Base-by-base conservation (phyloP, 2,797 vertebrate genomes). In the Ammospiza maritima region DNA sequence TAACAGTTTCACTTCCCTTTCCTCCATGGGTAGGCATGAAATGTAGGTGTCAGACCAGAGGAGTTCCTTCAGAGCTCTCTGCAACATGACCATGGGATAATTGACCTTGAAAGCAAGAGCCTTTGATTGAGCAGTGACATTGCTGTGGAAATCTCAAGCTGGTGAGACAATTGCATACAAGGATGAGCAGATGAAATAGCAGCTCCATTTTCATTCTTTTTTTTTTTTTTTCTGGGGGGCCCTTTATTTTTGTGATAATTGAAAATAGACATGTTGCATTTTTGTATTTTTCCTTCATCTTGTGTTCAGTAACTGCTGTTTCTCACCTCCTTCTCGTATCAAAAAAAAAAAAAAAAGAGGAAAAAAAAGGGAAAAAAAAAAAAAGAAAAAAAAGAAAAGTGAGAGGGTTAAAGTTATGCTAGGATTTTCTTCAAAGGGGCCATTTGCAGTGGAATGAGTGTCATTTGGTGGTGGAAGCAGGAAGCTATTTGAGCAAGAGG, bases 381-480 rank as follows among this genome's bases (percentile, higher is more conserved):
- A 20, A 19, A 4, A 3, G 13, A 21, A 11, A 19, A 17, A 32
- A 14, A 20, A 19, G 3, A 25, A 3, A 19, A 13, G 16, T 16
- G 17, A 38, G 15, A 64, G 4, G 1, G 3, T 80, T 93, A 30
- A 51, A 80, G 27, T 78, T 81, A 90, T 84, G 76, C 23, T 69
- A 70, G 70, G 83, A 88, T 93, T 94, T 62, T 78, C 91, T 94
- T 96, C 91, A 93, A 95, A 94, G 85, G 56, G 23, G 5, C 40
- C 73, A 66, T 96, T 83, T 91, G 80, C 53, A 57, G 71, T 32
- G 82, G 92, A 95, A 94, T 88, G 94, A 86, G 48, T 85, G 76
- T 92, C 94, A 94, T 95, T 96, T 92, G 70, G 73, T 86, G 77
- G 76, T 91, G 82, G 73, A 75, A 96, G 76, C 77, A 95, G 94